phyloP scores from a whole-genome alignment of 2,113 vertebrate species.

The Oenanthe melanoleuca region DNA sequence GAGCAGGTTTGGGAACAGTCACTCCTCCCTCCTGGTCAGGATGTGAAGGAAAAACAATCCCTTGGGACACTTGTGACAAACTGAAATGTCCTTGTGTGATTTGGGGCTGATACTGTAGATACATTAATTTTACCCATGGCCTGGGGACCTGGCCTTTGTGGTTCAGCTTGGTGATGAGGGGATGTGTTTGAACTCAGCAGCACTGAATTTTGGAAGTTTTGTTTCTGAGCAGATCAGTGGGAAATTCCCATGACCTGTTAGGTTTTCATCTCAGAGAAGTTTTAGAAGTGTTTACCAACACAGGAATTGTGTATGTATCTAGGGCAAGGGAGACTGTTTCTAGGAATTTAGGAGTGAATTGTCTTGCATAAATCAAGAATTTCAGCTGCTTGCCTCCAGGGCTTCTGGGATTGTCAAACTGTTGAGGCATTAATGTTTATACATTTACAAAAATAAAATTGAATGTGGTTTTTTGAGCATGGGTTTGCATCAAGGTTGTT shows the following conservation, averaged over 20 bases:
- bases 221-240: neutral
- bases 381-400: neutral
- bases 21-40: neutral
- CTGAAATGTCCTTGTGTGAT: neutral
- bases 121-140: neutral
- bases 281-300: neutral
- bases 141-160: neutral
- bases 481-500: neutral
- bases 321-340: neutral
- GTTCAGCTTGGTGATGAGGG: neutral
- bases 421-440: neutral
- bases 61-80: neutral
- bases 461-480: neutral
- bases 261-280: neutral
- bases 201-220: neutral
- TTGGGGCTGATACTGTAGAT: neutral
- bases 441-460: neutral
- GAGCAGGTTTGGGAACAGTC: neutral
- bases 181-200: neutral
- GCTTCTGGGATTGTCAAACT: neutral
- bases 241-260: neutral
- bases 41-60: neutral
- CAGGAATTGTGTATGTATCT: neutral
- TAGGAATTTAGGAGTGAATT: constrained; percentile 16
- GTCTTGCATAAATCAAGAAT: neutral